Evolutionary conservation across 2,113 vertebrate species (phyloP), one percentile per base, ranked within the genome.

Genomic region (Lichenostomus cassidix): DNA sequence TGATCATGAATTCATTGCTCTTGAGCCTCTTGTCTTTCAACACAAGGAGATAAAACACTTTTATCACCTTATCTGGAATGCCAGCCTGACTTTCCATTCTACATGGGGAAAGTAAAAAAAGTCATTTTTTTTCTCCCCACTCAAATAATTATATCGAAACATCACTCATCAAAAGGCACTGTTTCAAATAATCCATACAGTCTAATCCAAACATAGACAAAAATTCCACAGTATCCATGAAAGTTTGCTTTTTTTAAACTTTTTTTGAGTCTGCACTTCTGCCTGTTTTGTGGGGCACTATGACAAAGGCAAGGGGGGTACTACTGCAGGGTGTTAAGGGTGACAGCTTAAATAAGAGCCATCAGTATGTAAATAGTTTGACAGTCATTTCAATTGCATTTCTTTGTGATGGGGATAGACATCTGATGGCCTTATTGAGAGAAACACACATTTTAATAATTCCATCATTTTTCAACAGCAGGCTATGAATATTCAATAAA

Each of bases 401-500:
- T 46, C 58, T 73, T 71, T 70, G 41, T 77, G 63, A 39, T 55
- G 19, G 16, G 27, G 33, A 67, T 22, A 77, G 47, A 53, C 11
- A 39, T 17, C 60, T 70, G 56, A 95, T 62, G 59, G 59, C 12
- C n/a, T 70, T 55, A 78, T 74, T 0, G 12, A 81, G 8, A 35
- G 17, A 56, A 82, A 25, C 14, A 71, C 53, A n/a, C 63, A 64
- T 82, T 92, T 92, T 89, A 91, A 91, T 87, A 87, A 63, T 15
- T 33, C 12, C 4, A 1, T 65, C 5, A n/a, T 83, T 93, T 90
- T 83, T 93, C 70, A 74, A 49, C 60, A 94, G 17, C 80, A 78
- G 83, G 47, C 35, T 75, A 87, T 83, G 80, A 89, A 89, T 92
- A 94, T 81, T 89, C 60, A 81, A 28, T 39, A 15, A 50, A 62